Conservation (phyloP, 2,888 invertebrate genomes). For the Griposia aprilina region DNA sequence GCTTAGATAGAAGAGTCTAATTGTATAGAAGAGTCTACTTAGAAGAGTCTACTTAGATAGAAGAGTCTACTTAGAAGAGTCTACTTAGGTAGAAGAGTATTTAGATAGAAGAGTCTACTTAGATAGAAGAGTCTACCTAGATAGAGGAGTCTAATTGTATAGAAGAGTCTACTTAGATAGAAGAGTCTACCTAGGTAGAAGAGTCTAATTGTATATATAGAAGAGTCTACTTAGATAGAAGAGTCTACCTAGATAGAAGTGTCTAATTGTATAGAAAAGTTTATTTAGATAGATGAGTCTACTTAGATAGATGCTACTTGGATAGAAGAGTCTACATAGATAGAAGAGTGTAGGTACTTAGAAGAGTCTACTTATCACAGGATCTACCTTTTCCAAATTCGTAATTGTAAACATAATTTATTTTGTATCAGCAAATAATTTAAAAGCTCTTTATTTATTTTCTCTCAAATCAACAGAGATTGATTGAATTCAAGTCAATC, state of each 20-base stretch:
- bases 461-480: neutral
- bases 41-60: too few species aligned
- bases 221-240: neutral
- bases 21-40: neutral
- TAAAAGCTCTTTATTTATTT: constrained; percentile 14
- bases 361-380: neutral
- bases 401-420: constrained; percentile 34
- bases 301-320: neutral
- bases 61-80: too few species aligned
- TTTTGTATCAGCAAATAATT: constrained; percentile 29
- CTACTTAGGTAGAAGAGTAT: too few species aligned
- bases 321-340: too few species aligned
- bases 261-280: neutral
- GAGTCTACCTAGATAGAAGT: too few species aligned
- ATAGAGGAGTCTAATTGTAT: too few species aligned
- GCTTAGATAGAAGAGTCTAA: neutral
- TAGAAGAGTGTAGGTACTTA: neutral
- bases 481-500: constrained; percentile 41
- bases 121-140: too few species aligned
- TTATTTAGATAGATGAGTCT: neutral
- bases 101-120: too few species aligned
- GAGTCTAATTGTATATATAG: too few species aligned
- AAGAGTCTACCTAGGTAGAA: too few species aligned
- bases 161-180: too few species aligned
- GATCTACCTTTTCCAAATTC: neutral